Evolutionary conservation across 1,140 invertebrate genomes (phyloP), one percentile per base, ranked within the genome.

Genomic region (Lordiphosa clarofinis): DNA sequence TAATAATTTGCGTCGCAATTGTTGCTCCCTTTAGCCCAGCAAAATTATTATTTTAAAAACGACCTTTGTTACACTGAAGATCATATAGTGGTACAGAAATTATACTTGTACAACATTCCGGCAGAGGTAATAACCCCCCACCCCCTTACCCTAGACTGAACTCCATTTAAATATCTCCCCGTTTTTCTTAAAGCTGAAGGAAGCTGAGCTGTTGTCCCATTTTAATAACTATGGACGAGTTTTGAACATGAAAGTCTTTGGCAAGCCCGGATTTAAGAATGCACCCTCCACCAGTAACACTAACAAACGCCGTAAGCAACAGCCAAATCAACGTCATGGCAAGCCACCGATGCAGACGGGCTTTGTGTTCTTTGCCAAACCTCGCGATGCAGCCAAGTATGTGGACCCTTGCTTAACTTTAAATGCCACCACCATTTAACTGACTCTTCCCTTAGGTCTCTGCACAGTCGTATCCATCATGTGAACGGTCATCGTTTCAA

Each of bases 21-120:
- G 3, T 15, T 38, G 21, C 33, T 4, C 8, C 6, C 66, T 66
- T 10, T 24, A 66, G 64, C 36, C 6, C 3, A 21, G 3, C 36
- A 50, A 10, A 67, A 72, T 4, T 86, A 56, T 36, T 67, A 63
- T 13, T 55, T 86, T 1, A 69, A 62, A 19, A 49, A 69, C 9
- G 19, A 35, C 2, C 28, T 68, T 4, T 75, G 60, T 7, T 87
- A 74, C 54, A 87, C 82, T 6, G 82, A 87, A 37, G 82, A 87
- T 21, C 48, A 86, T 42, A 48, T 87, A 4, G 36, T 66, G 3
- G 53, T 87, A 2, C 48, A 63, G 5, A 78, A 78, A 15, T 35
- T 87, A 1, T 64, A 50, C 43, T 10, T 86, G 2, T 52, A 21
- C n/a, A 68, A 47, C 10, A 44, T 86, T 5, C 21, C 73, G 2